These are phyloP conservation scores for Ophion ellenae DNA, from an alignment of 2,888 invertebrate species.

Conservation along the genomic window DNA sequence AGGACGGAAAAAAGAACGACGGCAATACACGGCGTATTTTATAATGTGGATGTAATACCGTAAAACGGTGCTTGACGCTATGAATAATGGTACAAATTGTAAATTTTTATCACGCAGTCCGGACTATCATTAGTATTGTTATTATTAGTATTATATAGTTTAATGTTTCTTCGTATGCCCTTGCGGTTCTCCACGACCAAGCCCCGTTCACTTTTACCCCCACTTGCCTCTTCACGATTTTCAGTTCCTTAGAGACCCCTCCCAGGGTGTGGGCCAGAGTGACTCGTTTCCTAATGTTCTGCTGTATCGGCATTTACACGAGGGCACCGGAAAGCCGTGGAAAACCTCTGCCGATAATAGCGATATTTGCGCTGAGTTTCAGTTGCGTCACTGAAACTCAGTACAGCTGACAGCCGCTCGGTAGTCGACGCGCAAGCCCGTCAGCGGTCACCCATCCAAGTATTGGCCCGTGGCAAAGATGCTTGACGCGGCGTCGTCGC, in stretches of 20 bases:
- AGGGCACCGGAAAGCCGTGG: not conserved
- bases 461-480: too few species aligned
- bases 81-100: conserved; percentile 59
- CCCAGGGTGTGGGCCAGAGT: not conserved
- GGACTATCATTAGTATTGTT: not conserved
- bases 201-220: too few species aligned
- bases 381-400: not conserved
- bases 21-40: conserved; percentile 29
- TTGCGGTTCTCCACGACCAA: not conserved
- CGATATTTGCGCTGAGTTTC: not conserved
- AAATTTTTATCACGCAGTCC: conserved; percentile 25
- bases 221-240: too few species aligned
- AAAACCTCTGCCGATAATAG: not conserved
- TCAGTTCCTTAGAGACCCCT: not conserved
- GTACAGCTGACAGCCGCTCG: too few species aligned
- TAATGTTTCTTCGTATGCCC: not conserved
- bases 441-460: too few species aligned
- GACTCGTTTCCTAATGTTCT: not conserved
- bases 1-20: not conserved
- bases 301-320: not conserved
- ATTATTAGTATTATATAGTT: conserved; percentile 12
- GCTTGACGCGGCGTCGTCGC: too few species aligned
- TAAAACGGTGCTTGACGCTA: conserved; percentile 58
- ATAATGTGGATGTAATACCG: conserved; percentile 31
- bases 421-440: too few species aligned